phyloP scores from a whole-genome alignment of 2,888 invertebrate species.

The Acrocera orbiculus region DNA sequence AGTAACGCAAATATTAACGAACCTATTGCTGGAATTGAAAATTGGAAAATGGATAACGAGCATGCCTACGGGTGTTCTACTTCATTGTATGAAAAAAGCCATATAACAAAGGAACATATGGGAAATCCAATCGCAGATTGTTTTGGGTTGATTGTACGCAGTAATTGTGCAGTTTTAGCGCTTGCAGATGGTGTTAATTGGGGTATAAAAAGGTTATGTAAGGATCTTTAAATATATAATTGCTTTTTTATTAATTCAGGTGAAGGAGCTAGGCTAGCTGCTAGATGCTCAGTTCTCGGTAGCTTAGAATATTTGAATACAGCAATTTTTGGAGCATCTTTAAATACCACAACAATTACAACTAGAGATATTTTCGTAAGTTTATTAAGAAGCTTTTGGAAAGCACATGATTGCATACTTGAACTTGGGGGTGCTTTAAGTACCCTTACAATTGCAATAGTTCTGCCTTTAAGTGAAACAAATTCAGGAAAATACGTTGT shows the following conservation, averaged over 20 bases:
- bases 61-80: slow-evolving; percentile 34
- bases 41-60: slow-evolving; percentile 31
- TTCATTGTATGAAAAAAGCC: slow-evolving; percentile 69
- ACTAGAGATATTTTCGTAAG: slow-evolving; percentile 60
- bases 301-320: slow-evolving; percentile 66
- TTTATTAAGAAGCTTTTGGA: slow-evolving; percentile 61
- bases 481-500: slow-evolving; percentile 41
- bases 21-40: slow-evolving; percentile 26
- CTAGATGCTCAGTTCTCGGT: slow-evolving; percentile 72
- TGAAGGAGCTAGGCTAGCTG: slow-evolving; percentile 65
- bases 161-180: slow-evolving; percentile 60
- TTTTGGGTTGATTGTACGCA: slow-evolving; percentile 53
- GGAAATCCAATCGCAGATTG: slow-evolving; percentile 80
- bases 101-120: slow-evolving; percentile 47
- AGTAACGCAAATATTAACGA: slow-evolving; percentile 9
- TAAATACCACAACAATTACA: slow-evolving; percentile 29
- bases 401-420: slow-evolving; percentile 68
- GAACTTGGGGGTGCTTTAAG: slow-evolving; percentile 68
- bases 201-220: slow-evolving; percentile 36
- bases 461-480: slow-evolving; percentile 38
- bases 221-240: slow-evolving; percentile 3
- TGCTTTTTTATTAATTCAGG: slow-evolving; percentile 23
- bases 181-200: slow-evolving; percentile 85
- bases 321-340: slow-evolving; percentile 39
- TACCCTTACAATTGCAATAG: slow-evolving; percentile 63